phyloP scores from a whole-genome alignment of 2,888 invertebrate species.

The Diarsia dahlii region DNA sequence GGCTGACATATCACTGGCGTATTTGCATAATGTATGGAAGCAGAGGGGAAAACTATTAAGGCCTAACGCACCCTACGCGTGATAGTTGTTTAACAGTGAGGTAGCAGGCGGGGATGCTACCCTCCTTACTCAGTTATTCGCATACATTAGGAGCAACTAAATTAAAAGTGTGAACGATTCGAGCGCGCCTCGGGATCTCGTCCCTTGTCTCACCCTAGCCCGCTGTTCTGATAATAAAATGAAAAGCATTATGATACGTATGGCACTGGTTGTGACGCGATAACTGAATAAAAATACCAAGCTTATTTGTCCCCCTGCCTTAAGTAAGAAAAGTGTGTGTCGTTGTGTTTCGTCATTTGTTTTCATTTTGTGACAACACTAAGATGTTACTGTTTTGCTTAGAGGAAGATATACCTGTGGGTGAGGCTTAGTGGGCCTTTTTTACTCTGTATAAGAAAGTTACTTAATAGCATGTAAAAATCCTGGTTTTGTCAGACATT shows the following conservation, averaged over 20 bases:
- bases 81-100: constrained; percentile 89
- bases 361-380: constrained; percentile 56
- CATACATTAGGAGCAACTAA: constrained; percentile 90
- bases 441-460: neutral
- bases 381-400: constrained; percentile 40
- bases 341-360: constrained; percentile 65
- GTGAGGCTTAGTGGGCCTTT: neutral
- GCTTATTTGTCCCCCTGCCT: constrained; percentile 81
- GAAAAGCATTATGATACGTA: constrained; percentile 89
- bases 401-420: neutral
- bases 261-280: constrained; percentile 83
- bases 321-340: constrained; percentile 75
- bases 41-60: constrained; percentile 89
- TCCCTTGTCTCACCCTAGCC: constrained; percentile 76
- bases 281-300: constrained; percentile 84
- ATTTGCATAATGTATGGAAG: constrained; percentile 90
- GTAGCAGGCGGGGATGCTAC: constrained; percentile 78
- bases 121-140: constrained; percentile 85
- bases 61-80: constrained; percentile 84
- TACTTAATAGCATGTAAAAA: neutral
- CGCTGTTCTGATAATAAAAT: constrained; percentile 84
- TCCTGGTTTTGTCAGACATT: neutral
- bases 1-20: constrained; percentile 89
- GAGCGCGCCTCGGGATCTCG: constrained; percentile 78
- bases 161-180: constrained; percentile 90